These are phyloP conservation scores for Phaethornis superciliosus DNA, from an alignment of 2,113 vertebrate species.

Conservation along the genomic window DNA sequence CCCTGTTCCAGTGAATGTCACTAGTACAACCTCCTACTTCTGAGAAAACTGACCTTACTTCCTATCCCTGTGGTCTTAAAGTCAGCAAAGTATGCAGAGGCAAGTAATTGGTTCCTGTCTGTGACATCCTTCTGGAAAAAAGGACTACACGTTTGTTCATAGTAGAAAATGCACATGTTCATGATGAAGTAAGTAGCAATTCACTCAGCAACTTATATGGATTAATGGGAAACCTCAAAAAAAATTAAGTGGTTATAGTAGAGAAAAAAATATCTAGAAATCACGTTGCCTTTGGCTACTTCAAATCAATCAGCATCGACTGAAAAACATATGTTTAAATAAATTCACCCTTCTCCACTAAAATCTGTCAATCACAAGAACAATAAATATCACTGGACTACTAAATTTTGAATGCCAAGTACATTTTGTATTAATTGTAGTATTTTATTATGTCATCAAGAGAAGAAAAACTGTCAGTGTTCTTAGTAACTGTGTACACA, in stretches of 20 bases:
- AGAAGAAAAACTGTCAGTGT: slow-evolving; percentile 34
- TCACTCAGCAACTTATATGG: slow-evolving; percentile 49
- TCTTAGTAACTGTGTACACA: slow-evolving; percentile 30
- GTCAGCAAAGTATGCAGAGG: not conserved
- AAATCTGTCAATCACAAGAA: slow-evolving; percentile 8
- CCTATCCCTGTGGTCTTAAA: not conserved
- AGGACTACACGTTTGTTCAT: slow-evolving; percentile 21
- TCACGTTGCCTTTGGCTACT: slow-evolving; percentile 28
- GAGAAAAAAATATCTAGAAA: slow-evolving; percentile 49
- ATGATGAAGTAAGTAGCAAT: slow-evolving; percentile 58
- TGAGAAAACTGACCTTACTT: slow-evolving; percentile 1
- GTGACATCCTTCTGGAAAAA: slow-evolving; percentile 11
- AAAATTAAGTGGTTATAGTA: slow-evolving; percentile 22
- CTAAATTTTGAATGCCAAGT: slow-evolving; percentile 4
- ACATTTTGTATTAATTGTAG: slow-evolving; percentile 45
- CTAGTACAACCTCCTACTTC: not conserved
- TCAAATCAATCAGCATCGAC: slow-evolving; percentile 41
- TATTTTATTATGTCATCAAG: slow-evolving; percentile 54
- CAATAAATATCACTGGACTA: not conserved
- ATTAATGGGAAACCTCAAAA: slow-evolving; percentile 58
- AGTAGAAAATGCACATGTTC: slow-evolving; percentile 37
- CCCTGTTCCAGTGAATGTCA: slow-evolving; percentile 32
- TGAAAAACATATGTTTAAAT: not conserved
- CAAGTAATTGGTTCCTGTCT: slow-evolving; percentile 14
- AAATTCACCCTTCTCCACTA: slow-evolving; percentile 27